phyloP scores from a whole-genome alignment of 1,140 invertebrate genomes.

The Pseudoatta argentina region DNA sequence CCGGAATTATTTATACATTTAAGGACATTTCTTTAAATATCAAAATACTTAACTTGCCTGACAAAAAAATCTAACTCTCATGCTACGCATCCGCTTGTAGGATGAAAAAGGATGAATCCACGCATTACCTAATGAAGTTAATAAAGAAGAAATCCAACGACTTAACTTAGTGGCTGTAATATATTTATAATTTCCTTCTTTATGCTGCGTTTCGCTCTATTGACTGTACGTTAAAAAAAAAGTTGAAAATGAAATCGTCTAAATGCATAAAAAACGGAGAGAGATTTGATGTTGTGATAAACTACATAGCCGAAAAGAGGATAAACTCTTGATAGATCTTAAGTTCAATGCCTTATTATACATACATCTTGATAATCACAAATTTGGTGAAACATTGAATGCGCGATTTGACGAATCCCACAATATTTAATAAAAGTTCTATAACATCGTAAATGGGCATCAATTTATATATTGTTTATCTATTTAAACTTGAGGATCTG shows the following conservation, averaged over 20 bases:
- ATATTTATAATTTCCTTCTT: slow-evolving; percentile 53
- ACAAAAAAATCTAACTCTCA: slow-evolving; percentile 60
- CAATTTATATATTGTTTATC: no score
- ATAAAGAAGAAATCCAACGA: slow-evolving; percentile 59
- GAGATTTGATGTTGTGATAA: neutral
- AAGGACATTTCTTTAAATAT: slow-evolving; percentile 69
- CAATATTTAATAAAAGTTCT: no score
- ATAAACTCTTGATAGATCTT: no score
- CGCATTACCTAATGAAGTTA: slow-evolving; percentile 79
- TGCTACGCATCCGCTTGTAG: slow-evolving; percentile 44
- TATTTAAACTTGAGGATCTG: no score
- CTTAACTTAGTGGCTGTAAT: slow-evolving; percentile 63
- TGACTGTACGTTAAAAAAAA: slow-evolving; percentile 35
- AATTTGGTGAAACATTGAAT: no score
- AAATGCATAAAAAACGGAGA: slow-evolving; percentile 58
- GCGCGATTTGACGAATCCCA: no score
- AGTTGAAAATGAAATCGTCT: slow-evolving; percentile 37
- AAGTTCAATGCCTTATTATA: no score
- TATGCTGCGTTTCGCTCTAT: slow-evolving; percentile 43
- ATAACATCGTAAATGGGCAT: no score
- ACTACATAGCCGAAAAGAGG: no score
- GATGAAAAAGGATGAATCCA: slow-evolving; percentile 61
- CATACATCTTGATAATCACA: no score
- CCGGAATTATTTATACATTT: slow-evolving; percentile 76
- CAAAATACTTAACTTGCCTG: slow-evolving; percentile 67